A percentile compares a stretch with the other conserved stretches of the same genome.
phyloP scores from a whole-genome alignment of 2,113 vertebrate genomes.

The Cottus gobio region DNA sequence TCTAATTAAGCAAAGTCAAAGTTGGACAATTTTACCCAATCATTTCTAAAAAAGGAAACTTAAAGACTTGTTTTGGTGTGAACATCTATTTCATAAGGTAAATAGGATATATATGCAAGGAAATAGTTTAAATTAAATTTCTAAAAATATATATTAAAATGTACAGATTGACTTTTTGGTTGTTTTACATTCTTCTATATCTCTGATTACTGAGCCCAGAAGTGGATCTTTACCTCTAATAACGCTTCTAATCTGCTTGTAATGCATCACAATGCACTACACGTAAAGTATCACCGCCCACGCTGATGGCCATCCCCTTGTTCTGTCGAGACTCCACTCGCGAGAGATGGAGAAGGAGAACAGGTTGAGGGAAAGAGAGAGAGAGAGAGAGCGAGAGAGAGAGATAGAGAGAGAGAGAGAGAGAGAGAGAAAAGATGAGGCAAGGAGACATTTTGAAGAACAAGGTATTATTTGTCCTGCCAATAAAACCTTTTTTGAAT shows the following conservation, averaged over 20 bases:
- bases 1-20: too few relatives aligned
- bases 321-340: conserved; percentile 47
- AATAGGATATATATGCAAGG: not conserved
- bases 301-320: conserved; percentile 35
- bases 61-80: not conserved
- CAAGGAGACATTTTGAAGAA: conserved; percentile 60
- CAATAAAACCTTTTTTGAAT: conserved; percentile 68
- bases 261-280: conserved; percentile 47
- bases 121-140: not conserved
- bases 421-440: conserved; percentile 17
- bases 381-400: conserved; percentile 17
- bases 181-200: not conserved
- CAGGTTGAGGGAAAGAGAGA: conserved; percentile 6
- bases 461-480: conserved; percentile 69
- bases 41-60: not conserved
- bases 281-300: conserved; percentile 36
- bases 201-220: conserved; percentile 16
- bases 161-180: not conserved
- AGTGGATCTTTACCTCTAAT: conserved; percentile 41
- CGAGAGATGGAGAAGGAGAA: conserved; percentile 26
- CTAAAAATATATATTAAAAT: not conserved
- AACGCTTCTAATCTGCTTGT: conserved; percentile 35
- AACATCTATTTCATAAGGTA: not conserved
- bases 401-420: conserved; percentile 29
- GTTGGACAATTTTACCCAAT: not conserved